Evolutionary conservation across 2,888 invertebrate species (phyloP).

Genomic region (Bombyx huttoni): DNA sequence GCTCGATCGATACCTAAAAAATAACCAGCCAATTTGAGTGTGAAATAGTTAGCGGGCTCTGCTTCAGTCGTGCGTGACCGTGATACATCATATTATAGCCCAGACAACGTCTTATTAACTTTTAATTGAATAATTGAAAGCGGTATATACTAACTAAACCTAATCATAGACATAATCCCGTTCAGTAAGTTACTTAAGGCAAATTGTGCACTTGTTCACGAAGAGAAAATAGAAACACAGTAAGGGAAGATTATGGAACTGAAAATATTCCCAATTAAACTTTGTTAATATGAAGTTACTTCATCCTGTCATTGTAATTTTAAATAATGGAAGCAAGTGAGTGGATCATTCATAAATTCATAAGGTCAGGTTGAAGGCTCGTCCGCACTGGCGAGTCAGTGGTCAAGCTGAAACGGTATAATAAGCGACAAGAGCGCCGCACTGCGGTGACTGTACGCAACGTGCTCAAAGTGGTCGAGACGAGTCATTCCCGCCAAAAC

Average conservation of each 20-base stretch:
- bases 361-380: neutral
- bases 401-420: constrained; percentile 37
- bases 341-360: neutral
- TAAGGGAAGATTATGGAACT: too few relatives aligned
- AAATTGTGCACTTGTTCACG: neutral
- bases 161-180: constrained; percentile 6
- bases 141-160: constrained; percentile 11
- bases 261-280: too few relatives aligned
- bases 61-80: constrained; percentile 11
- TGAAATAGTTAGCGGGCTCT: constrained; percentile 2
- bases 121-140: constrained; percentile 26
- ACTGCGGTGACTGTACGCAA: constrained; percentile 25
- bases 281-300: neutral
- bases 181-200: neutral
- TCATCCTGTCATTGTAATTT: neutral
- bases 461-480: constrained; percentile 20
- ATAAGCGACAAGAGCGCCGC: constrained; percentile 26
- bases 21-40: constrained; percentile 1
- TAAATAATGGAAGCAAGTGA: neutral
- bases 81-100: constrained; percentile 10
- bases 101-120: constrained; percentile 21
- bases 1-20: neutral
- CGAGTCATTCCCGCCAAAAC: constrained; percentile 54
- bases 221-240: too few relatives aligned
- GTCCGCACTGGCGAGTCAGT: constrained; percentile 11